Percentiles rank a stretch among this genome's conserved stretches.
Conservation (phyloP, 2,888 invertebrate species). For the Choristoneura rosaceana region DNA sequence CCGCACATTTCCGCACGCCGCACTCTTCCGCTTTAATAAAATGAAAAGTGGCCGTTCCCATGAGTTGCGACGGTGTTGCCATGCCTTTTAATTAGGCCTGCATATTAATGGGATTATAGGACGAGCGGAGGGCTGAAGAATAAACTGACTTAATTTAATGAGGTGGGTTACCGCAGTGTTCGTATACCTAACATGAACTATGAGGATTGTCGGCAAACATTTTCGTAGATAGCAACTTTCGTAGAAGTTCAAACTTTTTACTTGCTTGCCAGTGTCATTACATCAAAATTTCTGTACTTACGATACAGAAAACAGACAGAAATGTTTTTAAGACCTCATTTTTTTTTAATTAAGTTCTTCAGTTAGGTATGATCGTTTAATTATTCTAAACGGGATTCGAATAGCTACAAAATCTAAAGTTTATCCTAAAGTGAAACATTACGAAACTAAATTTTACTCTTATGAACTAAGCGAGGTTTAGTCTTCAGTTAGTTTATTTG, state of each 20-base stretch:
- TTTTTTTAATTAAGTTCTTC: too few relatives aligned
- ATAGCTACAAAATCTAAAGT: too few relatives aligned
- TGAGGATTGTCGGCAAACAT: not conserved
- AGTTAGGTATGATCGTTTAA: too few relatives aligned
- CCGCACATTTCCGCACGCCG: constrained; percentile 33
- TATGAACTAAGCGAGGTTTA: too few relatives aligned
- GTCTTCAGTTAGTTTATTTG: too few relatives aligned
- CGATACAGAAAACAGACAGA: too few relatives aligned
- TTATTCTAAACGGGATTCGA: too few relatives aligned
- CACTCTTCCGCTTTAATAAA: constrained; percentile 39
- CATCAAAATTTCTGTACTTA: not conserved
- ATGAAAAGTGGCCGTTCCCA: constrained; percentile 37
- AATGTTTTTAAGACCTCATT: too few relatives aligned
- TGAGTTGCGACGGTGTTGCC: constrained; percentile 27
- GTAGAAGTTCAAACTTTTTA: not conserved
- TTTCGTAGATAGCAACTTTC: not conserved
- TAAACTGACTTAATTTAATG: constrained; percentile 39
- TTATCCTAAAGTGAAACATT: too few relatives aligned
- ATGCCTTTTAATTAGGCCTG: constrained; percentile 40
- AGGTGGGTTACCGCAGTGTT: constrained; percentile 18
- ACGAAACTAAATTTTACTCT: too few relatives aligned
- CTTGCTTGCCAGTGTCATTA: not conserved
- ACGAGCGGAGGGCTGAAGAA: constrained; percentile 27
- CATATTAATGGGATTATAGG: constrained; percentile 38
- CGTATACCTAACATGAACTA: constrained; percentile 8